Conservation (phyloP, 2,797 vertebrate genomes). For the Gymnopithys bicolor region DNA sequence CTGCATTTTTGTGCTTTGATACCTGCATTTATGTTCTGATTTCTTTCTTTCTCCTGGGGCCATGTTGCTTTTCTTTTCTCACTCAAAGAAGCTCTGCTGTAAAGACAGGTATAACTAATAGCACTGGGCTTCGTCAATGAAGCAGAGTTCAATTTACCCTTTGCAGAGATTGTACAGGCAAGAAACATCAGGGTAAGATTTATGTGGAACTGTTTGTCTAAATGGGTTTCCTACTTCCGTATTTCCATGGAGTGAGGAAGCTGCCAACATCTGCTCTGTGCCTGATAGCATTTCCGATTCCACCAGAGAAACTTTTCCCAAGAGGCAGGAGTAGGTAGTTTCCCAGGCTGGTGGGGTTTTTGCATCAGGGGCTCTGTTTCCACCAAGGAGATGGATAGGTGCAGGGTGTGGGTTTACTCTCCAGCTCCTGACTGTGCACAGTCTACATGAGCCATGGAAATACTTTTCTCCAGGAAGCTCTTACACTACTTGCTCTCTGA, state of each 20-base stretch:
- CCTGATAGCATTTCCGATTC: neutral
- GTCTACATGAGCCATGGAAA: fast-evolving
- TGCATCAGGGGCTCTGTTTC: neutral
- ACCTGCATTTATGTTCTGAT: conserved; percentile 61
- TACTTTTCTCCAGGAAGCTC: neutral
- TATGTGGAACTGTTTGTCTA: conserved; percentile 40
- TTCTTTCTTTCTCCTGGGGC: conserved; percentile 49
- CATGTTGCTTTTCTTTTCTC: conserved; percentile 24
- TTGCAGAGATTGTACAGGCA: neutral
- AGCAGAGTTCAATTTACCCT: conserved; percentile 27
- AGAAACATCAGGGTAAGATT: neutral
- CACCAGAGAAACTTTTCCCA: neutral
- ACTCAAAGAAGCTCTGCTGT: neutral
- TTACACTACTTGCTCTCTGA: fast-evolving
- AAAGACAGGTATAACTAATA: conserved; percentile 49
- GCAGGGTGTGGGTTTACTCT: neutral
- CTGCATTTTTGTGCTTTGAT: conserved; percentile 59
- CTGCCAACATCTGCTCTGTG: conserved; percentile 1
- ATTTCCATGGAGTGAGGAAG: conserved; percentile 1
- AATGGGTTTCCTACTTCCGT: conserved; percentile 39
- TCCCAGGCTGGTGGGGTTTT: neutral
- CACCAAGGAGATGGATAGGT: neutral
- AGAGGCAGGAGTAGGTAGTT: neutral
- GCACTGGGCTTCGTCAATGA: neutral
- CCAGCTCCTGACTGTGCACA: neutral